Base-by-base conservation (phyloP, 2,113 vertebrate genomes). In the Cygnus atratus region DNA sequence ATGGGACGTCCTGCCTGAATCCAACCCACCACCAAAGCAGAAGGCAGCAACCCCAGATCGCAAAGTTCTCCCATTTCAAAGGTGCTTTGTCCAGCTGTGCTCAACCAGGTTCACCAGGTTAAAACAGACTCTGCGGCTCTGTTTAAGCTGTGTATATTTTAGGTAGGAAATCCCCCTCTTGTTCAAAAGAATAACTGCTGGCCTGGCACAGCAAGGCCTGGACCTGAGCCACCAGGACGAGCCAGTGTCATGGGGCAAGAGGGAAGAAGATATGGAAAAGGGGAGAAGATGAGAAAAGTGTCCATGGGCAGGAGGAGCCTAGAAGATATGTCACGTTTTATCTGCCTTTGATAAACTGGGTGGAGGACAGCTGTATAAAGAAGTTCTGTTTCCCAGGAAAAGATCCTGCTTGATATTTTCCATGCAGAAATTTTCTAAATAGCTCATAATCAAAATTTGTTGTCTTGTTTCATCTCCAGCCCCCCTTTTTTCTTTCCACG, bases 241-340 rank as follows among this genome's bases (percentile, higher is more conserved):
- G 9, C 9, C 55, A 78, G 13, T 20, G 20, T n/a, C 46, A 31
- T 2, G 2, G 35, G 62, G 41, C 72, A 79, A 28, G 29, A 89
- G 33, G 44, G 16, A 71, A 0, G 2, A 75, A 58, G 13, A 39
- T 1, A 44, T 17, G 43, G 18, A 44, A 44, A 44, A 89, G 31
- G 43, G 16, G 71, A 0, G 2, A 75, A 59, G 16, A 39, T 2
- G 4, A 81, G 48, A 52, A 72, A 79, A 86, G 5, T 48, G n/a
- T 39, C 77, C 46, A 5, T 11, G 17, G 21, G 31, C 10, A 52
- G 43, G 29, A 73, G 63, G 17, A 76, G 39, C 31, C 4, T 1
- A n/a, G 61, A 77, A 57, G 43, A 67, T 2, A 1, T 0, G 0
- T 33, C 0, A 0, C 26, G n/a, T 84, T 82, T 84, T 76, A 67